Evolutionary conservation across 92 coral and sea anemone species (phyloP).

Genomic region (Porites lobata): DNA sequence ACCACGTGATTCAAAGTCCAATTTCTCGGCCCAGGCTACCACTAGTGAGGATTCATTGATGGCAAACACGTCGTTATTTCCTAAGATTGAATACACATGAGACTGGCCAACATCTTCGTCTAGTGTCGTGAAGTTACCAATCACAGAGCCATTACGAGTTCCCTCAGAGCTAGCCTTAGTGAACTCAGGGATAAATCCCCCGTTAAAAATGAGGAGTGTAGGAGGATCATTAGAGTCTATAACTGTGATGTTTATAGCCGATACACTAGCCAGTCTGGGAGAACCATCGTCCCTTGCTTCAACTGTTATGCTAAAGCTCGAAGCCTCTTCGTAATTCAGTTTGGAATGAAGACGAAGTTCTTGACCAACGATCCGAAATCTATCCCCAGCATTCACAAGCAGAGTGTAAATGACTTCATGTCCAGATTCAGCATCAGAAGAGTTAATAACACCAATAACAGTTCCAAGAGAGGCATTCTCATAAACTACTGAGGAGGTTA

Average conservation of each 20-base stretch:
- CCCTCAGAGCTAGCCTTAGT: constrained; percentile 20
- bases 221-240: constrained; percentile 77
- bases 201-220: constrained; percentile 42
- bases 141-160: constrained; percentile 65
- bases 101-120: constrained; percentile 73
- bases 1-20: constrained; percentile 70
- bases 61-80: constrained; percentile 27
- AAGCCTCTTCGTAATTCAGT: constrained; percentile 58
- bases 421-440: constrained; percentile 70
- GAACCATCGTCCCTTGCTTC: constrained; percentile 73
- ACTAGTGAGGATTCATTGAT: constrained; percentile 57
- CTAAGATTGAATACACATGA: constrained; percentile 63
- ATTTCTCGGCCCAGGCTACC: constrained; percentile 53
- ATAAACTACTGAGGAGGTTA: constrained; percentile 41
- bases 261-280: constrained; percentile 55
- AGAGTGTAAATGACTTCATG: constrained; percentile 54
- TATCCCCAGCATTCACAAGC: constrained; percentile 75
- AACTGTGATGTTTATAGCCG: constrained; percentile 63
- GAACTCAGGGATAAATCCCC: constrained; percentile 56
- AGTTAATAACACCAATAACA: constrained; percentile 59
- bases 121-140: constrained; percentile 66
- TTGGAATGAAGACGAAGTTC: constrained; percentile 44
- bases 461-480: constrained; percentile 73
- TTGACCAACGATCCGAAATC: constrained; percentile 50
- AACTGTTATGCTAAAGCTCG: constrained; percentile 47